Evolutionary conservation across 2,113 vertebrate species (phyloP), one percentile per base, ranked within the genome.

Genomic region (Ia io): DNA sequence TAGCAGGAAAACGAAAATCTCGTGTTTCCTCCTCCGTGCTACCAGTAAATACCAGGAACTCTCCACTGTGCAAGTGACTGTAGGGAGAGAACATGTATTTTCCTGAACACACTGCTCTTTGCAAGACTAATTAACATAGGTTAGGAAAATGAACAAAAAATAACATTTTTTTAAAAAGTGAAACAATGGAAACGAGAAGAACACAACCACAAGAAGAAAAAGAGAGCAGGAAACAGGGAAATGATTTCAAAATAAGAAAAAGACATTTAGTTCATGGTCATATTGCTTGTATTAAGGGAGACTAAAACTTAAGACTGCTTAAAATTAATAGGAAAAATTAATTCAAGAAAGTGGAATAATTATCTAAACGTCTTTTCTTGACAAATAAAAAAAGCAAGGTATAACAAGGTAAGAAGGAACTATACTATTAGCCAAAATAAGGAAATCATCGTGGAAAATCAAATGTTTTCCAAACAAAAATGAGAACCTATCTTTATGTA

Each of bases 21-120:
- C 23, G 37, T 61, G 1, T 92, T 67, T 65, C 40, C 22, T 78
- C n/a, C n/a, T 87, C 32, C 69, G 23, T 53, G 30, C 37, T 63
- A 83, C 56, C 70, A 93, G 6, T 23, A 88, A 88, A 84, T 37
- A 56, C 47, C 89, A 63, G 18, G 12, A 84, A 37, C 84, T 84
- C 63, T 78, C 32, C 23, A 13, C n/a, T 9, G 37, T 5, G 1
- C 17, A 9, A 16, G 17, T 28, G 44, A 92, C 77, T 79, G 2
- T 32, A 73, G 73, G 74, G 5, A 25, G 17, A 87, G 20, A 69
- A 76, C 80, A 80, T 23, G 0, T n/a, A 51, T 23, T 63, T 90
- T 49, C 12, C 37, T 13, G 16, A 77, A 65, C 17, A 49, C 9
- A 56, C 63, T 51, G 23, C 56, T 87, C 47, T 73, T 61, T 35